phyloP scores from a whole-genome alignment of 1,140 invertebrate genomes.

The Aphelinus atriplicis region DNA sequence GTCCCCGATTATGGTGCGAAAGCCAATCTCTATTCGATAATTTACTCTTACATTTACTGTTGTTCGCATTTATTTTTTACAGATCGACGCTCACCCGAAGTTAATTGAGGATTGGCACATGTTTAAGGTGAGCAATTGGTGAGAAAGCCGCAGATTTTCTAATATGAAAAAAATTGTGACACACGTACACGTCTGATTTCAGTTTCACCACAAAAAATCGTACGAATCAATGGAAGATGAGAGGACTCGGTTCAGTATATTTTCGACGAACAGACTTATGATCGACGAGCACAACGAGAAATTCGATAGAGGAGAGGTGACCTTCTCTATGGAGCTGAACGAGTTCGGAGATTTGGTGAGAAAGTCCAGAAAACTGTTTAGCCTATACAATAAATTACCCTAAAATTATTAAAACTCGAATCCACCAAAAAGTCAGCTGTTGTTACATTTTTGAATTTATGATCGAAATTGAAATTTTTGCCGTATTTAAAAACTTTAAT shows the following conservation, averaged over 20 bases:
- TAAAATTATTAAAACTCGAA: neutral
- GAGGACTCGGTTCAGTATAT: constrained; percentile 85
- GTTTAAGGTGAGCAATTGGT: neutral
- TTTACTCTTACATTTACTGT: too few species aligned
- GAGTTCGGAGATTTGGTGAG: constrained; percentile 83
- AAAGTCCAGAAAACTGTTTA: too few species aligned
- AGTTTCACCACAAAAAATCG: constrained; percentile 76
- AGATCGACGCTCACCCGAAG: too few species aligned
- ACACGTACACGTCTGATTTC: constrained; percentile 29
- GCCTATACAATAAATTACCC: too few species aligned
- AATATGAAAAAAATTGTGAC: too few species aligned
- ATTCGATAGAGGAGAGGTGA: constrained; percentile 72
- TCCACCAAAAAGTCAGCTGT: neutral
- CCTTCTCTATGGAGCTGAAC: constrained; percentile 78
- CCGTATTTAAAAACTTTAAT: too few species aligned
- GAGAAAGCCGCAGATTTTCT: too few species aligned
- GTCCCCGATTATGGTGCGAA: neutral
- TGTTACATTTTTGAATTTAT: constrained; percentile 30
- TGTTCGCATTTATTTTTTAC: too few species aligned
- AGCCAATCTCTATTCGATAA: too few species aligned
- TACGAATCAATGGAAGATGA: constrained; percentile 81
- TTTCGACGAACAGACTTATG: constrained; percentile 83
- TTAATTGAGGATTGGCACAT: neutral
- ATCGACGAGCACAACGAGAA: constrained; percentile 85
- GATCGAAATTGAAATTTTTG: too few species aligned